Base-by-base conservation (phyloP, 2,888 invertebrate genomes). In the Watsonalla binaria region DNA sequence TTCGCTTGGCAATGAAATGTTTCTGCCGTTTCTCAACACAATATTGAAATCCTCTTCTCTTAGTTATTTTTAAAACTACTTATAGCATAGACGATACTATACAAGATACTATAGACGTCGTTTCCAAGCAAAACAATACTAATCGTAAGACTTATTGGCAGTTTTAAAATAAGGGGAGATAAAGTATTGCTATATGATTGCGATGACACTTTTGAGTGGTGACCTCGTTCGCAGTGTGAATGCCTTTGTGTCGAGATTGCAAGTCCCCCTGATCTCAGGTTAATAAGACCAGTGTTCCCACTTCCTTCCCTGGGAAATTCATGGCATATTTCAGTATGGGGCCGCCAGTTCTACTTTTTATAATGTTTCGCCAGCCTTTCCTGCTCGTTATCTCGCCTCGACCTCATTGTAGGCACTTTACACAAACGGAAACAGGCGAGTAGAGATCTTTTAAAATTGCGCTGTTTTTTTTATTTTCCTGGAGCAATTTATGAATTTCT, bases 331-430 rank as follows among this genome's bases (percentile, higher is more conserved):
- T 72, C 67, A 73, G 66, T 68, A 62, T 65, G 59, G 67, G 55
- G 64, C 62, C 56, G 66, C 70, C 71, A 65, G 62, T 62, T 63
- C 63, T 51, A 63, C 64, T 67, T 70, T 72, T 70, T 64, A 60
- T 69, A 76, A 72, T 66, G 68, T 78, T 79, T 70, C 72, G 72
- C 69, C 70, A 70, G 71, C 78, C 70, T 68, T 77, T 77, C 76
- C 80, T 65, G 76, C 82, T 87, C 84, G 82, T 87, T 90, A 89
- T 86, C 83, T 84, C 80, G 68, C 73, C 73, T 64, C 77, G 86
- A 74, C 87, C 88, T 79, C 82, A 75, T 87, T 87, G 76, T 78
- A 72, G 75, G 72, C 74, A 78, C 81, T 85, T 79, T 73, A 74
- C 65, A 74, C 78, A 81, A 80, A 80, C 79, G 80, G 78, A 83